A percentile compares a stretch with the other conserved stretches of the same genome.
Conservation (phyloP, 1,140 invertebrate genomes). For the Drosophila dunni region DNA sequence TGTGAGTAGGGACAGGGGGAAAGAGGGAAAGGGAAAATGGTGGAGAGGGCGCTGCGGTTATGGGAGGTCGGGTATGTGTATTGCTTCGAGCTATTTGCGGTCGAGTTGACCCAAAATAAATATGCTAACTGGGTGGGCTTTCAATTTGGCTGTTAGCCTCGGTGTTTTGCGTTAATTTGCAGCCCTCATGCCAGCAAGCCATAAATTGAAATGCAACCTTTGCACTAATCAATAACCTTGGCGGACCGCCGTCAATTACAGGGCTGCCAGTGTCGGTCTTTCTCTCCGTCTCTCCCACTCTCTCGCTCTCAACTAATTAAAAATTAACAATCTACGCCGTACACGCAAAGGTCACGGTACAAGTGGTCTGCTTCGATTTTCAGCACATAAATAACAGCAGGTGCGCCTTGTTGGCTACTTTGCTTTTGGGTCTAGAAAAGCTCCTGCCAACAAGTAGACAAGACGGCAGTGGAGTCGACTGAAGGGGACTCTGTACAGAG, state of each 20-base stretch:
- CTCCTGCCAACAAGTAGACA: too few relatives aligned
- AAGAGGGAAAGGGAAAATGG: too few relatives aligned
- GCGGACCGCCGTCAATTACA: slow-evolving; percentile 45
- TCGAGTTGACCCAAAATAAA: slow-evolving; percentile 19
- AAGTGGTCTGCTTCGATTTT: slow-evolving; percentile 49
- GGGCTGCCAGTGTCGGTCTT: slow-evolving; percentile 12
- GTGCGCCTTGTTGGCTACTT: slow-evolving; percentile 7
- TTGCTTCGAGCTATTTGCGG: slow-evolving; percentile 20
- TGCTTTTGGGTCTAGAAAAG: not conserved
- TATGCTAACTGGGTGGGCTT: not conserved
- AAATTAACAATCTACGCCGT: slow-evolving; percentile 69
- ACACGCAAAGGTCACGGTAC: slow-evolving; percentile 71
- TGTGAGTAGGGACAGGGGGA: slow-evolving; percentile 6
- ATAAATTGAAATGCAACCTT: slow-evolving; percentile 79
- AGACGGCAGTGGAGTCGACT: too few relatives aligned
- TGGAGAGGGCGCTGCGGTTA: too few relatives aligned
- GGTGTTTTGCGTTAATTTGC: slow-evolving; percentile 11
- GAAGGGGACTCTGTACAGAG: too few relatives aligned
- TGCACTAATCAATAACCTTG: slow-evolving; percentile 62
- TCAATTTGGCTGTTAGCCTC: slow-evolving; percentile 6
- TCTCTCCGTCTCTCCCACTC: too few relatives aligned
- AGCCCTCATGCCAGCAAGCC: slow-evolving; percentile 30
- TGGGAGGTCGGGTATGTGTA: not conserved
- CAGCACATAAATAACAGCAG: slow-evolving; percentile 54
- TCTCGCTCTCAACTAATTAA: slow-evolving; percentile 64